Evolutionary conservation across 1,140 invertebrate genomes (phyloP).

Genomic region (Trypoxylus dichotomus): DNA sequence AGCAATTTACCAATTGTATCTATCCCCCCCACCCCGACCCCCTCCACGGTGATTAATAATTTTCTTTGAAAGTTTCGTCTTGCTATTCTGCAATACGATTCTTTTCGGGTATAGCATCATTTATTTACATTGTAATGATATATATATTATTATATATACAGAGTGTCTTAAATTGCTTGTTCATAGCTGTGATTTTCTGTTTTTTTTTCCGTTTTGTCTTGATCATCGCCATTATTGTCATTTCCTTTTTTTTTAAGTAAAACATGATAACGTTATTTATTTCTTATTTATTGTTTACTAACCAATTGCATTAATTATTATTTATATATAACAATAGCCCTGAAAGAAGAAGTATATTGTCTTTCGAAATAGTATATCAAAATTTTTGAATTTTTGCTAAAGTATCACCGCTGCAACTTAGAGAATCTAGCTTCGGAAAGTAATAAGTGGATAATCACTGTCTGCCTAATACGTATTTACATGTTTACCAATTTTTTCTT

Average conservation of each 20-base stretch:
- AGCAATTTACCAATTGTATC: background rate
- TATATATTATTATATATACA: background rate
- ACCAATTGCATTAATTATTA: background rate
- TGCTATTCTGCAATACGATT: background rate
- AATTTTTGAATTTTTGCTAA: no score
- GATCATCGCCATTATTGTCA: constrained; percentile 1
- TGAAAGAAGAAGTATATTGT: background rate
- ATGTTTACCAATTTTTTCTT: background rate
- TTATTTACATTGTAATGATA: background rate
- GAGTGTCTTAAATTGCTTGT: constrained; percentile 15
- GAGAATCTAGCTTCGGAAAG: no score
- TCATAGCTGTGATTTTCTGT: constrained; percentile 14
- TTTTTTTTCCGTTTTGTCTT: background rate
- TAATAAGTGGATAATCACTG: no score
- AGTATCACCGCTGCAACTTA: no score
- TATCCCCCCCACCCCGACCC: no score
- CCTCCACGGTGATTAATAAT: background rate
- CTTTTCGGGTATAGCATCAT: background rate
- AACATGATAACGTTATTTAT: constrained; percentile 21
- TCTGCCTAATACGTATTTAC: background rate
- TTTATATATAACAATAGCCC: background rate
- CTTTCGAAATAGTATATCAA: background rate
- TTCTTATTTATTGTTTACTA: constrained; percentile 4
- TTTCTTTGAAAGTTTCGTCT: background rate
- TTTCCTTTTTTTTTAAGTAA: background rate